Evolutionary conservation across 2,888 invertebrate species (phyloP), one percentile per base, ranked within the genome.

Genomic region (Camponotus fellah): DNA sequence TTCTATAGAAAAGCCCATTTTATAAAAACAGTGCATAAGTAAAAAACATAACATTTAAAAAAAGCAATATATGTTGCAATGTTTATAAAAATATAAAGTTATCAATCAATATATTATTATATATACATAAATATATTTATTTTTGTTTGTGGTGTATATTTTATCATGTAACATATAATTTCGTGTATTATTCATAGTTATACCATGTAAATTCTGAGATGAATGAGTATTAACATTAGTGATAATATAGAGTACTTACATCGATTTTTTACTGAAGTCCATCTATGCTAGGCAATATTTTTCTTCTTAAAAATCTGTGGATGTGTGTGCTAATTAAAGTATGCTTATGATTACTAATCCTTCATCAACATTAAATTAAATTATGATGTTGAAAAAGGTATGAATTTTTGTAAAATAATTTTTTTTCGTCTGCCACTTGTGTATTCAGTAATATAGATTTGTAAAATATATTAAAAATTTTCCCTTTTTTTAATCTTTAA

Each of bases 161-260:
- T 46, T 56, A 76, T 58, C 21, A 79, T 69, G 43, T 69, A 4
- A 58, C 26, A 26, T 17, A 56, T 43, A 65, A 6, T 40, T 66
- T 17, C 49, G 21, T 17, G 46, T 0, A 4, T 69, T 79, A 3
- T 46, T 71, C 17, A 46, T 26, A 71, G 60, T 46, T 69, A 66
- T 5, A n/a, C 0, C 17, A 46, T 46, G 17, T 69, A 46, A 56
- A 71, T 58, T 69, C 0, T 2, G 34, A 69, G n/a, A 32, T 21
- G 14, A 68, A 79, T 43, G 10, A 32, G 14, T 60, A 26, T 40
- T 8, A 76, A 65, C 17, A 12, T 64, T 53, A 69, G 34, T 34
- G 10, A 21, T 5, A 37, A 43, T 17, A n/a, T 62, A 14, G 17
- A 68, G 9, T 68, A 77, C 8, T 46, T 64, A 65, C 14, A 26